A percentile compares a stretch with the other conserved stretches of the same genome.
Evolutionary conservation across 2,797 vertebrate species (phyloP).

Genomic region (Danio aesculapii): DNA sequence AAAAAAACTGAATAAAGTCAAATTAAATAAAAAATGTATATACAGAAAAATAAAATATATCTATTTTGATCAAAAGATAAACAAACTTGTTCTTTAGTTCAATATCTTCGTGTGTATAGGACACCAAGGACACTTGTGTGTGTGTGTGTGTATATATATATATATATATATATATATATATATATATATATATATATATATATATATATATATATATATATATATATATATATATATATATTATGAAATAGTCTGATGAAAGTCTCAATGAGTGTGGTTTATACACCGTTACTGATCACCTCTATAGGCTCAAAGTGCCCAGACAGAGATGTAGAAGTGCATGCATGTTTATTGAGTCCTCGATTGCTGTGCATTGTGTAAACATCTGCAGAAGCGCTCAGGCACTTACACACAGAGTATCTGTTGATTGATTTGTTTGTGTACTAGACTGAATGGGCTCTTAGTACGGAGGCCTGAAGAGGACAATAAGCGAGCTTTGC

Average conservation of each 20-base stretch:
- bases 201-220: too few relatives aligned
- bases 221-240: constrained; percentile 9
- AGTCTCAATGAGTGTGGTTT: background rate
- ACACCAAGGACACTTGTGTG: constrained; percentile 11
- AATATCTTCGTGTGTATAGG: constrained; percentile 30
- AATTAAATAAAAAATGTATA: too few relatives aligned
- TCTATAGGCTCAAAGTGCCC: background rate
- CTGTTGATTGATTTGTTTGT: constrained; percentile 66
- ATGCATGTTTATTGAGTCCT: constrained; percentile 43
- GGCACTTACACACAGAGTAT: constrained; percentile 52
- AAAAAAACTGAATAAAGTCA: too few relatives aligned
- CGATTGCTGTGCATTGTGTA: constrained; percentile 57
- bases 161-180: too few relatives aligned
- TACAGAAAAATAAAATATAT: constrained; percentile 15
- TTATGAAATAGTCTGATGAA: background rate
- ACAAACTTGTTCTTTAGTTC: constrained; percentile 27
- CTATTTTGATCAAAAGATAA: constrained; percentile 9
- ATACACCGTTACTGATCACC: background rate
- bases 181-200: too few relatives aligned
- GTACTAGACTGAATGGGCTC: constrained; percentile 62
- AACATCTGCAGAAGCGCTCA: constrained; percentile 57
- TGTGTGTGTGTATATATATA: too few relatives aligned
- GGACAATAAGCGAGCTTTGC: constrained; percentile 58
- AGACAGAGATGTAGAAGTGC: constrained; percentile 11
- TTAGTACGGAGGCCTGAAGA: constrained; percentile 62